These are phyloP conservation scores for Falco novaeseelandiae DNA, from an alignment of 2,797 vertebrate species.

Conservation along the genomic window DNA sequence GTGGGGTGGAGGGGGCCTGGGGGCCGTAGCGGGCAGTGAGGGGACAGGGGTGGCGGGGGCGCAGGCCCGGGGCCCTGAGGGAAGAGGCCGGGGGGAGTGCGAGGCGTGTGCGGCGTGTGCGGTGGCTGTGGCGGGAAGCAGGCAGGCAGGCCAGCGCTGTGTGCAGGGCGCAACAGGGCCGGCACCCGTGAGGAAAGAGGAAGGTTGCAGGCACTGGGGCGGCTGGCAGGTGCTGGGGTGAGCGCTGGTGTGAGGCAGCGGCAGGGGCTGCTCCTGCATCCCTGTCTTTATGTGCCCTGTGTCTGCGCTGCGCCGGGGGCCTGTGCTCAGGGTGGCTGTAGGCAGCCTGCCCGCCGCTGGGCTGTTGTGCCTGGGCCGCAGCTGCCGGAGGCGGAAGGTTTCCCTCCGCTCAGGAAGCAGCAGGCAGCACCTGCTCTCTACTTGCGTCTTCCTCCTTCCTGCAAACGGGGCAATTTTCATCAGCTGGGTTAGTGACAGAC, in stretches of 20 bases:
- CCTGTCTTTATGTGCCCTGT: background rate
- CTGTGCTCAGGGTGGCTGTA: background rate
- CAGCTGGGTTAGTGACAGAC: background rate
- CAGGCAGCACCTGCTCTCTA: background rate
- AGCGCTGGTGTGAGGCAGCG: accelerated
- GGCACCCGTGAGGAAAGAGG: background rate
- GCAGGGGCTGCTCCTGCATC: background rate
- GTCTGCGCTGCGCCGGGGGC: background rate
- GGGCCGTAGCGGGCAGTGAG: accelerated
- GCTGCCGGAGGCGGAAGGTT: background rate
- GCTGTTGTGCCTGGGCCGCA: background rate
- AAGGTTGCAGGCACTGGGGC: background rate
- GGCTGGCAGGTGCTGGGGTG: accelerated
- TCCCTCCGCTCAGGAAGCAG: background rate
- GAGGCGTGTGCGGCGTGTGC: background rate
- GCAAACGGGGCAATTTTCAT: accelerated
- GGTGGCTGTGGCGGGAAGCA: background rate
- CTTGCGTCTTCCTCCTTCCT: background rate
- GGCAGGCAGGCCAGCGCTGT: accelerated
- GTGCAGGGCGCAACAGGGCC: accelerated
- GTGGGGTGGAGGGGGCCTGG: background rate
- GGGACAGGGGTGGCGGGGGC: accelerated
- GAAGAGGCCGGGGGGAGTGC: background rate
- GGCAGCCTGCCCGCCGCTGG: accelerated
- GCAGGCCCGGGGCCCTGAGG: background rate